Percentiles rank a stretch among this genome's conserved stretches.
phyloP scores from a whole-genome alignment of 2,888 invertebrate species.

The Hirtodrosophila cameraria region DNA sequence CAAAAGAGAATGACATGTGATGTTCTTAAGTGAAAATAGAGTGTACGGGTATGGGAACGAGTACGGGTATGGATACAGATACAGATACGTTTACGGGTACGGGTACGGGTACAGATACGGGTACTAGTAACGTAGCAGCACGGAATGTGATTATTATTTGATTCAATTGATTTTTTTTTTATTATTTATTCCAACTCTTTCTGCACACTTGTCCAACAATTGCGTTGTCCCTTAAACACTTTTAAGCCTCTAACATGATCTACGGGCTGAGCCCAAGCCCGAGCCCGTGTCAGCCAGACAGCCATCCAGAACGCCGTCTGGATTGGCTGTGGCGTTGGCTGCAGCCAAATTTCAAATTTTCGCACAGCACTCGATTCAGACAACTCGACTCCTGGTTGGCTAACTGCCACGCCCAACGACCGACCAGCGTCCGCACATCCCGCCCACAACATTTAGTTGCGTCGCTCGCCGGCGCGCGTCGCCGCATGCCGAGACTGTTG shows the following conservation, averaged over 20 bases:
- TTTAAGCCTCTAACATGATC: constrained; percentile 73
- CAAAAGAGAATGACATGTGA: constrained; percentile 3
- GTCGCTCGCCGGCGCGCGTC: constrained; percentile 82
- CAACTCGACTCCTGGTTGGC: constrained; percentile 5
- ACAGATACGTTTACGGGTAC: not conserved
- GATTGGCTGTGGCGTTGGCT: not conserved
- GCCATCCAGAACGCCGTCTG: not conserved
- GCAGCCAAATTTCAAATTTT: constrained; percentile 9
- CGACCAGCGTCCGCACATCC: constrained; percentile 2
- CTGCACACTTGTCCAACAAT: constrained; percentile 34
- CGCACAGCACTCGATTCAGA: constrained; percentile 36
- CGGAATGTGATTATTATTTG: constrained; percentile 54
- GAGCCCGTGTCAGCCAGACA: constrained; percentile 22
- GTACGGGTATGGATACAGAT: not conserved
- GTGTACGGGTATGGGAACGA: not conserved
- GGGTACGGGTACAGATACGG: not conserved
- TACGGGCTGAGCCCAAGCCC: not conserved
- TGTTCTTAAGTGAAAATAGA: not conserved
- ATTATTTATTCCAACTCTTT: constrained; percentile 15
- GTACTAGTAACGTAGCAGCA: not conserved
- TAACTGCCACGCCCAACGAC: constrained; percentile 16
- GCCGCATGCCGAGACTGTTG: constrained; percentile 86
- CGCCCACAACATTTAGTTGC: constrained; percentile 72
- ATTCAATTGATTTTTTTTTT: no score
- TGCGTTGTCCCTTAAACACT: constrained; percentile 49